Conservation (phyloP, 2,797 vertebrate species). For the Anas flavirostris region DNA sequence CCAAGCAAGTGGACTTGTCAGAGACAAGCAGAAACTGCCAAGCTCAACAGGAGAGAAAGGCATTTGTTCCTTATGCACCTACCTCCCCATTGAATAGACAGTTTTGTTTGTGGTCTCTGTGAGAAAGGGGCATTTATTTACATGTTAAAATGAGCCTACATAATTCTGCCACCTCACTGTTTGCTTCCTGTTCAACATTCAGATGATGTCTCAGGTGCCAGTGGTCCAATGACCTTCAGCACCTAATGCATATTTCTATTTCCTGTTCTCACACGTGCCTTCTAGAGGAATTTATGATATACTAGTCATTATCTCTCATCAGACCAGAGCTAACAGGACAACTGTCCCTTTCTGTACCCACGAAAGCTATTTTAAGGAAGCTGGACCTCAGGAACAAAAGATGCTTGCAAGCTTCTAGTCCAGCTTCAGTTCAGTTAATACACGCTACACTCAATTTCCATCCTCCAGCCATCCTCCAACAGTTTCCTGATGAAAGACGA, state of each 20-base stretch:
- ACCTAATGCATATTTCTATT: not conserved
- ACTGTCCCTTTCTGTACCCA: not conserved
- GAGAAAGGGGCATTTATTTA: not conserved
- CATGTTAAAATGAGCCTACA: not conserved
- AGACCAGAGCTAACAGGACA: not conserved
- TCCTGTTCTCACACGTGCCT: not conserved
- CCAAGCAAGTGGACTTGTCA: not conserved
- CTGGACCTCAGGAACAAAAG: not conserved
- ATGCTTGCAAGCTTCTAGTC: not conserved
- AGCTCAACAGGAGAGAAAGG: not conserved
- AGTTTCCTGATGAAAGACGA: not conserved
- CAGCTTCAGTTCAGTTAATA: not conserved
- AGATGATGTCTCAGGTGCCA: not conserved
- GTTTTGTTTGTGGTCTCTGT: not conserved
- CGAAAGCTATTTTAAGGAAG: not conserved
- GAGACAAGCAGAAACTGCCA: not conserved
- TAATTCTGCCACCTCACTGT: not conserved
- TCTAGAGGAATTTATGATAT: not conserved
- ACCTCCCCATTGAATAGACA: not conserved
- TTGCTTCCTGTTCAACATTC: not conserved
- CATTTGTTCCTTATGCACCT: not conserved
- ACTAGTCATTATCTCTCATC: not conserved
- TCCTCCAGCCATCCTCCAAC: not conserved
- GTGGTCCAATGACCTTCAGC: not conserved
- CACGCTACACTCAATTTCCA: not conserved